Evolutionary conservation across 2,113 vertebrate species (phyloP).

Genomic region (Gymnarchus niloticus): DNA sequence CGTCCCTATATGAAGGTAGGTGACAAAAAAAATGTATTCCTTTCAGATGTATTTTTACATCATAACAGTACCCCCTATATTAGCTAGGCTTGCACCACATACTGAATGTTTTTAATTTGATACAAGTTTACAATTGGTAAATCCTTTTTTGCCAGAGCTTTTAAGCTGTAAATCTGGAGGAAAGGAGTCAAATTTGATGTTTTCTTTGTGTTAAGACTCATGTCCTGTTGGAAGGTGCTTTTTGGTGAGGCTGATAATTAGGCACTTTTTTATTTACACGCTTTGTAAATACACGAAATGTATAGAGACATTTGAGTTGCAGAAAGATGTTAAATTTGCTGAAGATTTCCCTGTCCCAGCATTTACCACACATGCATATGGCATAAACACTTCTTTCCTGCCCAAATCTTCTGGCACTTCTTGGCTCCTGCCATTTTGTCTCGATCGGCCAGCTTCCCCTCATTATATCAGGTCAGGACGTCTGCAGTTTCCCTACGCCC

Average conservation of each 20-base stretch:
- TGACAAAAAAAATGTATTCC: neutral
- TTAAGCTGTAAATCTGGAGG: slow-evolving; percentile 45
- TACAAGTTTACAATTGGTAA: slow-evolving; percentile 68
- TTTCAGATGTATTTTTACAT: slow-evolving; percentile 8
- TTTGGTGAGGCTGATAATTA: slow-evolving; percentile 52
- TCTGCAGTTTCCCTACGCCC: neutral
- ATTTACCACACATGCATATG: neutral
- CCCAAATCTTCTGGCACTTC: neutral
- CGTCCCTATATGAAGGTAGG: neutral
- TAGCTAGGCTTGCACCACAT: neutral
- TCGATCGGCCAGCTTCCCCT: too few relatives aligned
- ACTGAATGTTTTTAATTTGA: slow-evolving; percentile 39
- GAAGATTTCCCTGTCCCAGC: neutral
- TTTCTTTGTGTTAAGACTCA: slow-evolving; percentile 30
- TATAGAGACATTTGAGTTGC: slow-evolving; percentile 54
- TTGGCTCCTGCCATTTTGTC: too few relatives aligned
- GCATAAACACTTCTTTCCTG: neutral
- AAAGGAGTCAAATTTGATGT: slow-evolving; percentile 69
- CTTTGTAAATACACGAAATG: slow-evolving; percentile 63
- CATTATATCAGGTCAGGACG: too few relatives aligned
- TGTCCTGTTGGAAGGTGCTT: slow-evolving; percentile 60
- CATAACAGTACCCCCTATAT: neutral
- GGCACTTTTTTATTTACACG: slow-evolving; percentile 37
- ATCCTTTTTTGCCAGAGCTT: slow-evolving; percentile 36
- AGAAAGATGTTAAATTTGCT: slow-evolving; percentile 34